Base-by-base conservation (phyloP, 2,888 invertebrate species). In the Diabrotica balteata region DNA sequence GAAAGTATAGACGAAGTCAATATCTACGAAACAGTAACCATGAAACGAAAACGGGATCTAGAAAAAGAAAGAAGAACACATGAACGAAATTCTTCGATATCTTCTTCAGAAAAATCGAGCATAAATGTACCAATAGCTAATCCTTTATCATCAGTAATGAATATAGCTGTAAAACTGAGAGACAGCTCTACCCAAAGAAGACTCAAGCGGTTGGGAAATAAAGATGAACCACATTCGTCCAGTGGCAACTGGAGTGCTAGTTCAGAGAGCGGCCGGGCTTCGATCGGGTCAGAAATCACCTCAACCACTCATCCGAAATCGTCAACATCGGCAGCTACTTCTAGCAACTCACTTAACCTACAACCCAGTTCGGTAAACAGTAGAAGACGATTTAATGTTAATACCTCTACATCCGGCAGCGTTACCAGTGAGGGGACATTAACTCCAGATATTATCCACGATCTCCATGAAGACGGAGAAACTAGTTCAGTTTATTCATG, bases 221-320 rank as follows among this genome's bases (percentile, higher is more conserved):
- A 91, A 82, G 94, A 95, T 72, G 93, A 94, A 79, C 92, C 91
- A 47, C 93, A 95, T 84, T 95, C 95, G 1, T 95, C 95, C 10
- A 93, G 94, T 78, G 97, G 97, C 50, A 96, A 97, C 84, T 97
- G 97, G 97, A 95, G 95, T 75, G 96, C 94, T 2, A 96, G 95
- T 80, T 95, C 95, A 0, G 94, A 94, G 82, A 94, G 94, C 63
- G 94, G 94, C 22, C 86, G 94, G 70, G 93, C 94, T 7, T 94
- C 94, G 63, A 91, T 94, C 69, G 94, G 93, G 71, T 94, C 94
- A 59, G 94, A 94, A 85, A 92, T 93, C 58, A 91, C 93, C 68
- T 88, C 88, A 7, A 89, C 91, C 8, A 90, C 92, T 71, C 89
- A 90, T 10, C 88, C 87, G 63, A 91, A 91, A 17, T 91, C 91